A percentile compares a stretch with the other conserved stretches of the same genome.
Evolutionary conservation across 2,888 invertebrate genomes (phyloP).

Genomic region (Notodonta ziczac): DNA sequence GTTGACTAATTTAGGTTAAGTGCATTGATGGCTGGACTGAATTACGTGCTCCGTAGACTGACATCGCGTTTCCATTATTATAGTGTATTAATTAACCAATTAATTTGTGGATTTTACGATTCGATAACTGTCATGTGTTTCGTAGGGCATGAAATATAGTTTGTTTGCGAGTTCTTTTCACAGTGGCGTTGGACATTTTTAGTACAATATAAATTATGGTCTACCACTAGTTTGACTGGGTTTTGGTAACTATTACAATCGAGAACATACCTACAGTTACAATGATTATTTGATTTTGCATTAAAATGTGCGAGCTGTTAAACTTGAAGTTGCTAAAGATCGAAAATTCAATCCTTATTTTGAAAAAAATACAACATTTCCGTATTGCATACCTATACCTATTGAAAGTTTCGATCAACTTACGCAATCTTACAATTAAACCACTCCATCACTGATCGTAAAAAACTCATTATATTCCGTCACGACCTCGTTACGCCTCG

Average conservation of each 20-base stretch:
- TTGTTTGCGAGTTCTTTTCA: neutral
- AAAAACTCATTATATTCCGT: neutral
- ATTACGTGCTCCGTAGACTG: constrained; percentile 4
- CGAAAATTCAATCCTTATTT: no score
- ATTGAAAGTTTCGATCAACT: no score
- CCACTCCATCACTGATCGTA: neutral
- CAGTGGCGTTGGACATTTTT: no score
- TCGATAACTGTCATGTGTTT: neutral
- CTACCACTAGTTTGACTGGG: no score
- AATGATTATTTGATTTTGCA: no score
- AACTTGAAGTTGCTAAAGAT: no score
- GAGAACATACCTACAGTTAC: no score
- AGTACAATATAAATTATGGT: no score
- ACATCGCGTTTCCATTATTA: neutral
- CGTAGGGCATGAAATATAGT: neutral
- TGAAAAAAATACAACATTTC: no score
- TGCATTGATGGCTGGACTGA: constrained; percentile 15
- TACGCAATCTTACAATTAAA: neutral
- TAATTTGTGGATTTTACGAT: neutral
- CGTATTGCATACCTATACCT: no score
- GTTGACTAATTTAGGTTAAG: constrained; percentile 10
- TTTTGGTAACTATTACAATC: no score
- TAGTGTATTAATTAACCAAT: neutral
- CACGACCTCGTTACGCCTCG: neutral
- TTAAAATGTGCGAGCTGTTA: no score